Evolutionary conservation across 1,140 invertebrate genomes (phyloP).

Genomic region (Hesperophylax magnus): DNA sequence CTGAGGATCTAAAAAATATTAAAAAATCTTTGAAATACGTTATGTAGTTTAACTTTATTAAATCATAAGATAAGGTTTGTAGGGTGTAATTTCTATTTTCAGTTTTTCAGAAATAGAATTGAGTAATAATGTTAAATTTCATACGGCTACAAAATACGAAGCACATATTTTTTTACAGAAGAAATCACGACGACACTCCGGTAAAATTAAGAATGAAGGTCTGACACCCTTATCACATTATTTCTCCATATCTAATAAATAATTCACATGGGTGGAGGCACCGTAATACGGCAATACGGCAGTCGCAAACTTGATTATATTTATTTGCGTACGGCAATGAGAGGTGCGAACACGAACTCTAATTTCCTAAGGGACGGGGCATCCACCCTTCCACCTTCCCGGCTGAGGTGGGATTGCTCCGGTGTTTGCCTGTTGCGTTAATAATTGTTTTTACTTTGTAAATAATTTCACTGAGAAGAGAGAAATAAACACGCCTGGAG

Average conservation of each 20-base stretch:
- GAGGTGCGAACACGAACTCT: conserved; percentile 49
- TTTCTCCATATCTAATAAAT: neutral
- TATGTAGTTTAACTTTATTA: too few relatives aligned
- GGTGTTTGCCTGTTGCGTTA: conserved; percentile 9
- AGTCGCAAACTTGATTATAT: conserved; percentile 52
- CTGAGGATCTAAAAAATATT: too few relatives aligned
- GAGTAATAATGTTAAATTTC: too few relatives aligned
- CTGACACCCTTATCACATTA: neutral
- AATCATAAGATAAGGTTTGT: too few relatives aligned
- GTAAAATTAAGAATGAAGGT: neutral
- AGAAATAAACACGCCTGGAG: too few relatives aligned
- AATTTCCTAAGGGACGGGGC: conserved; percentile 52
- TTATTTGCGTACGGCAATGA: conserved; percentile 50
- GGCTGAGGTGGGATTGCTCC: neutral
- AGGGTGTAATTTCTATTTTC: too few relatives aligned
- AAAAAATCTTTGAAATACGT: too few relatives aligned
- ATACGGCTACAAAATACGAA: too few relatives aligned
- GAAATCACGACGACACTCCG: neutral
- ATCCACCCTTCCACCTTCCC: neutral
- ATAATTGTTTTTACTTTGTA: conserved; percentile 9
- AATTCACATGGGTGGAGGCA: neutral
- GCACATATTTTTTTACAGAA: neutral
- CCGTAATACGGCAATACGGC: neutral
- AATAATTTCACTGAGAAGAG: neutral
- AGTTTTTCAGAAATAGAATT: too few relatives aligned